Evolutionary conservation across 2,113 vertebrate genomes (phyloP).

Genomic region (Corvus moneduloides): DNA sequence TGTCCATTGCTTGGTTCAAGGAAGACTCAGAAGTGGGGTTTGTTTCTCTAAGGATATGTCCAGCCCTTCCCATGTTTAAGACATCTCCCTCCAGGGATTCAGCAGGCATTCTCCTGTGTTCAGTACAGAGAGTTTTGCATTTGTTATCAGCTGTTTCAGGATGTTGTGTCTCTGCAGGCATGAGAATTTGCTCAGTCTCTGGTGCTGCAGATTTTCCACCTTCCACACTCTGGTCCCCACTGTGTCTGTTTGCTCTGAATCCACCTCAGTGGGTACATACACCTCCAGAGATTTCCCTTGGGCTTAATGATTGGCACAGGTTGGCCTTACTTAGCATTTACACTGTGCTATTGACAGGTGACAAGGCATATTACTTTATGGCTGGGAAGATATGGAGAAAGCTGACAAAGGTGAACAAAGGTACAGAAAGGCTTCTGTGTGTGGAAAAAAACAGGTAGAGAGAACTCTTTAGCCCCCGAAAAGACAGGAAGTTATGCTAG

Average conservation of each 20-base stretch:
- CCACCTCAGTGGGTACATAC: background rate
- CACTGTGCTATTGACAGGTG: background rate
- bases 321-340: slow-evolving; percentile 7
- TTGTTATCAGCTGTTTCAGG: background rate
- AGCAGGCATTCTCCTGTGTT: background rate
- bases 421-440: slow-evolving; percentile 2
- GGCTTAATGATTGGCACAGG: background rate
- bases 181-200: background rate
- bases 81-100: background rate
- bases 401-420: slow-evolving; percentile 38
- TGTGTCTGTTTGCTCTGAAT: background rate
- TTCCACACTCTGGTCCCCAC: background rate
- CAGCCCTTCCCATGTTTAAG: background rate
- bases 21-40: background rate
- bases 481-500: background rate
- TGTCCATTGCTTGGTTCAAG: background rate
- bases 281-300: background rate
- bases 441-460: background rate
- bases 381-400: background rate
- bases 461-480: background rate
- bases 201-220: background rate
- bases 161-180: background rate
- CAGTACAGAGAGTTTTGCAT: background rate
- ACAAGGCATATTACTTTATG: background rate
- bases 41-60: background rate